Percentiles rank a stretch among this genome's conserved stretches.
phyloP scores from a whole-genome alignment of 2,113 vertebrate species.

The Dicaeum eximium region DNA sequence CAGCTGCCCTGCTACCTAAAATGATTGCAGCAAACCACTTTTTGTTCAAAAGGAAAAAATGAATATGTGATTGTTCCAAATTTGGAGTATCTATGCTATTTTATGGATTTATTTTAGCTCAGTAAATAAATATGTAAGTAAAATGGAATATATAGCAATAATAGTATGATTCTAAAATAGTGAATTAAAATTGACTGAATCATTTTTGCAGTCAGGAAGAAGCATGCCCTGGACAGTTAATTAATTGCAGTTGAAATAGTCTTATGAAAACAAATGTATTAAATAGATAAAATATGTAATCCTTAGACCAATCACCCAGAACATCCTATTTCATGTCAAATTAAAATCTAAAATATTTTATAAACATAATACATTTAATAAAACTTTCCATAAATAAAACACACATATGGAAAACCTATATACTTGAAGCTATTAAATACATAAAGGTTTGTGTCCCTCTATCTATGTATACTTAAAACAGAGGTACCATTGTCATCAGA shows the following conservation, averaged over 20 bases:
- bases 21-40: neutral
- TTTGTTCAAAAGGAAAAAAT: neutral
- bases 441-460: accelerated
- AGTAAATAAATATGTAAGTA: neutral
- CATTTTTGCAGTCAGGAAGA: neutral
- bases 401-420: neutral
- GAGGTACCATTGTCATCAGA: neutral
- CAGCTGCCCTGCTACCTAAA: neutral
- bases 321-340: neutral
- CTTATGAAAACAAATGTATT: neutral
- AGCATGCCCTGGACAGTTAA: neutral
- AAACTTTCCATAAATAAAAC: neutral
- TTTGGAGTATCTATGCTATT: neutral
- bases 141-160: neutral
- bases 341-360: neutral
- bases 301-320: neutral
- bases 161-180: neutral
- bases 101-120: neutral
- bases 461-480: neutral
- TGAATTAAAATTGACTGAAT: neutral
- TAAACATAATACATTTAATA: neutral
- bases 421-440: neutral
- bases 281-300: neutral
- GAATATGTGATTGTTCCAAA: neutral
- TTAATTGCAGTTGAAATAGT: neutral